These are phyloP conservation scores for Steromphala cineraria DNA, from an alignment of 2,888 invertebrate genomes.

Conservation along the genomic window DNA sequence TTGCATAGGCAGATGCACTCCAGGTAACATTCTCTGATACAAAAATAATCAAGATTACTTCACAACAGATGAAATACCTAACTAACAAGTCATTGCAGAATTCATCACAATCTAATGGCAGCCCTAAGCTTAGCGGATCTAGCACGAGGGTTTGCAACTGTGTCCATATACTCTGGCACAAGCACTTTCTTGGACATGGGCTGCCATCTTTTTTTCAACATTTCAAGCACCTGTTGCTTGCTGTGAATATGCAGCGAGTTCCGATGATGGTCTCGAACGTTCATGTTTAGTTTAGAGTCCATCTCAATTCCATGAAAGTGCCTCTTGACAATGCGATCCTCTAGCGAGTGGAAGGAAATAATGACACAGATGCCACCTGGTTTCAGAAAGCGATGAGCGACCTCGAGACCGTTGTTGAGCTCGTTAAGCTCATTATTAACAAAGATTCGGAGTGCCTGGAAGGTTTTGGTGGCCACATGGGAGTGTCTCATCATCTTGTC, in stretches of 20 bases:
- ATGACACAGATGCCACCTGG: conserved; percentile 86
- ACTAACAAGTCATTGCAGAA: not conserved
- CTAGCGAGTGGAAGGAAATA: conserved; percentile 93
- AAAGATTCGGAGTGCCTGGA: conserved; percentile 94
- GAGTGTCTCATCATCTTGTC: conserved; percentile 86
- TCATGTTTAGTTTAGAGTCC: conserved; percentile 53
- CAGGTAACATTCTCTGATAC: too few relatives aligned
- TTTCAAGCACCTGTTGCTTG: conserved; percentile 79
- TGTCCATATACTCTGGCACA: conserved; percentile 84
- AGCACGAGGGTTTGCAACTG: conserved; percentile 87
- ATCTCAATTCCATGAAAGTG: conserved; percentile 80
- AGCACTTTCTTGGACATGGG: conserved; percentile 88
- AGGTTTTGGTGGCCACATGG: conserved; percentile 93
- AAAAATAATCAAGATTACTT: too few relatives aligned
- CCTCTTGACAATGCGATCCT: conserved; percentile 94
- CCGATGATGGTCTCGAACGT: conserved; percentile 76
- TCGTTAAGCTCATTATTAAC: conserved; percentile 97
- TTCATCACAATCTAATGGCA: conserved; percentile 80
- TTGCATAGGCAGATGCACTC: too few relatives aligned
- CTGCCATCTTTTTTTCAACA: conserved; percentile 84
- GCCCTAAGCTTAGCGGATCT: conserved; percentile 92
- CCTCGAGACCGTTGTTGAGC: conserved; percentile 89
- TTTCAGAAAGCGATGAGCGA: conserved; percentile 86
- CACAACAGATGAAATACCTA: not conserved
- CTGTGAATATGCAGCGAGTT: conserved; percentile 81